Base-by-base conservation (phyloP, 2,888 invertebrate genomes). In the Aleiodes alternator region DNA sequence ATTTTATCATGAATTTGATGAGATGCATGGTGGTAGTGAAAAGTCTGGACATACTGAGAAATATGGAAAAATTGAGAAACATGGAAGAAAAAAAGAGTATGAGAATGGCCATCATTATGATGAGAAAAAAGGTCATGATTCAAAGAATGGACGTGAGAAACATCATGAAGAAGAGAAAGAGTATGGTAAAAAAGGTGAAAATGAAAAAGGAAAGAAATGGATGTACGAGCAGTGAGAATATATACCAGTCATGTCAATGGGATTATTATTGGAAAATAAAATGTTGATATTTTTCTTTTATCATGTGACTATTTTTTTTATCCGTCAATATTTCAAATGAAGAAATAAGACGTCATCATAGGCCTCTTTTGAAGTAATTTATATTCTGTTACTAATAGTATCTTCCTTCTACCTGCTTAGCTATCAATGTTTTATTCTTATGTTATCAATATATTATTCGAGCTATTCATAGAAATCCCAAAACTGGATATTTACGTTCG, bases 51-150 rank as follows among this genome's bases (percentile, higher is more conserved):
- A 92, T 69, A 89, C 90, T 66, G 88, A 93, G 9, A 90, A 90
- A 0, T 91, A 85, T 0, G 90, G 92, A 79, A 88, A 92, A 59
- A 90, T 91, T 31, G 90, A 90, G 64, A 87, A 90, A 29, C 91
- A 93, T 81, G 94, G 93, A 0, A 92, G 93, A 61, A 90, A 91
- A 69, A 92, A 92, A 0, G 90, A 92, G 77, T 90, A 91, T 84
- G 90, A 88, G 43, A 92, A 93, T 80, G 93, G 93, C 0, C 91
- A 91, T 0, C 91, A 92, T 77, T 86, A 90, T 72, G 86, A 91
- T 70, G 90, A 90, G n/a, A 87, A 91, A 12, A 92, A 92, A 89
- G 93, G 93, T 0, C 92, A 94, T 86, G 91, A 92, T 79, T 82
- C 90, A 0, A 90, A 91, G 0, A 90, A 84, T 0, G 94, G 94